Base-by-base conservation (phyloP, 2,888 invertebrate genomes). In the Linnaemya vulpina region DNA sequence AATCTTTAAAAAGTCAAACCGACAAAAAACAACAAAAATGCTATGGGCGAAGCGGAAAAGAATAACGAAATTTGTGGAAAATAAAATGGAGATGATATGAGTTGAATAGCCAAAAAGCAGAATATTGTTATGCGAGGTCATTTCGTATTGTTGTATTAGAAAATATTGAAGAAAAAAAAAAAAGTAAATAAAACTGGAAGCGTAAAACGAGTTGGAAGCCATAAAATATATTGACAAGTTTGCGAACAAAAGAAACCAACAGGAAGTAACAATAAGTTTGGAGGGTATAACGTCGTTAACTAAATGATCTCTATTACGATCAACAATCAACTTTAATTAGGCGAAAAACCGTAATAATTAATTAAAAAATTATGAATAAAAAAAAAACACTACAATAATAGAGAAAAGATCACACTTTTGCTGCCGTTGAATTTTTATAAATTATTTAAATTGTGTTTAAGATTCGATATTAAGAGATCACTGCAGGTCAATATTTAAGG, bases 61-160 rank as follows among this genome's bases (percentile, higher is more conserved):
- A 13, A 38, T 35, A 70, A 35, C 62, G n/a, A 22, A 73, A 11
- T 65, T 35, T 15, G 38, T 38, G 30, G 15, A 2, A 77, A 51
- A 79, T 20, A 71, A 43, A 65, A 75, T 73, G 43, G 53, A 55
- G 20, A 35, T 13, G n/a, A 17, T 30, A 5, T 51, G 63, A 63
- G 58, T 80, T 58, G 40, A 76, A 76, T 74, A 68, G 20, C 68
- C 55, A 58, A 60, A 81, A 67, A 67, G 55, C 60, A 74, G 55
- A 68, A 63, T 40, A 74, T 74, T 74, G 80, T 75, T 81, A 81
- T 68, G 80, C 74, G 53, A 74, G 80, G 74, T 81, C 80, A 81
- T 74, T 73, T 73, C 49, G 8, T 73, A 3, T 55, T 65, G 30
- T 43, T 43, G 53, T 40, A 30, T 38, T 20, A 30, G 20, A 55